A percentile compares a stretch with the other conserved stretches of the same genome.
Evolutionary conservation across 2,888 invertebrate genomes (phyloP).

Genomic region (Dynastes tityus): DNA sequence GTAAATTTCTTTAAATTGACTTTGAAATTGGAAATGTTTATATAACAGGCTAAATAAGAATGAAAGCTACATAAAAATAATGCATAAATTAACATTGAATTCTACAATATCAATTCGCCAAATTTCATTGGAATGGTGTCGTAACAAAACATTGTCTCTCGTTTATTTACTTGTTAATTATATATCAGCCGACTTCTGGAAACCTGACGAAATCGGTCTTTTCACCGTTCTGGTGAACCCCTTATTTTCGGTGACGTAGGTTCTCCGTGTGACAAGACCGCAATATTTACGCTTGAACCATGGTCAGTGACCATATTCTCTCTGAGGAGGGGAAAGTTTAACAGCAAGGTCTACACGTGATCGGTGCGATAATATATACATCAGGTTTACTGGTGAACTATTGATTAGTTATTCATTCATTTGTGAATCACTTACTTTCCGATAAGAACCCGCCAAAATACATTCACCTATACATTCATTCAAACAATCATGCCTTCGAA

Average conservation of each 20-base stretch:
- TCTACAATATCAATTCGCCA: too few relatives aligned
- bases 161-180: not conserved
- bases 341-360: constrained; percentile 50
- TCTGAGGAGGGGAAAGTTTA: constrained; percentile 43
- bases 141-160: too few relatives aligned
- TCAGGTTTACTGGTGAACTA: constrained; percentile 9
- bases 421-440: constrained; percentile 38
- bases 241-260: constrained; percentile 32
- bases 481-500: constrained; percentile 22
- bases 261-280: constrained; percentile 30
- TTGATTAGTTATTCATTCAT: constrained; percentile 23
- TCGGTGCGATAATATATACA: constrained; percentile 47
- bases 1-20: too few relatives aligned
- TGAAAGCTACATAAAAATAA: too few relatives aligned
- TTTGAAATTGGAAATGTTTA: too few relatives aligned
- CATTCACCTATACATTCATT: not conserved
- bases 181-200: not conserved
- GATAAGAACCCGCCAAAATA: constrained; percentile 15
- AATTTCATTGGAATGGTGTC: too few relatives aligned
- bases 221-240: constrained; percentile 35
- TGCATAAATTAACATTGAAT: too few relatives aligned
- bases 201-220: constrained; percentile 45
- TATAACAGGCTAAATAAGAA: too few relatives aligned
- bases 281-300: constrained; percentile 39
- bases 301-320: constrained; percentile 40